Conservation (phyloP, 2,113 vertebrate genomes). For the Phyllostomus discolor region DNA sequence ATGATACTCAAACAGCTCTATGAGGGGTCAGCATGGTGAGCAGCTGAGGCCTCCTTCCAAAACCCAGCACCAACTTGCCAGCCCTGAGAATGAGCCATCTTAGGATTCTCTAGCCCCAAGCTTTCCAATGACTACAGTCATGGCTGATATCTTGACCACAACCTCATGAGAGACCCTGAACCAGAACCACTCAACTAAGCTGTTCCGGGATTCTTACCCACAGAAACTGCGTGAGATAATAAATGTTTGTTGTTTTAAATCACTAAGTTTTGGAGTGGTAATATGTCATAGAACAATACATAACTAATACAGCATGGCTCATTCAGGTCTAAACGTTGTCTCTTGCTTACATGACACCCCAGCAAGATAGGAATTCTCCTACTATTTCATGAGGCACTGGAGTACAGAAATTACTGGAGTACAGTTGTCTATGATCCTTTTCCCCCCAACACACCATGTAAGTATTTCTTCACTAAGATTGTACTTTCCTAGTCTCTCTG, state of each 20-base stretch:
- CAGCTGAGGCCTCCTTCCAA: not conserved
- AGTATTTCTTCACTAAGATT: not conserved
- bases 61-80: not conserved
- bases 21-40: not conserved
- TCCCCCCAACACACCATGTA: not conserved
- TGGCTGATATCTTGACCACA: not conserved
- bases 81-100: not conserved
- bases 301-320: not conserved
- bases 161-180: not conserved
- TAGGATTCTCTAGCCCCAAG: not conserved
- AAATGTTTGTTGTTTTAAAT: not conserved
- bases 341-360: not conserved
- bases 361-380: not conserved
- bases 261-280: not conserved
- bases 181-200: not conserved
- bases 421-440: not conserved
- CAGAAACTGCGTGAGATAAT: not conserved
- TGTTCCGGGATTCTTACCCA: not conserved
- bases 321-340: not conserved
- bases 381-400: not conserved
- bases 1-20: not conserved
- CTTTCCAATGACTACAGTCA: not conserved
- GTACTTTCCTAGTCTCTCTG: not conserved
- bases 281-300: not conserved
- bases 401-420: not conserved